Evolutionary conservation across 2,113 vertebrate species (phyloP).

Genomic region (Forbesichthys agassizii): DNA sequence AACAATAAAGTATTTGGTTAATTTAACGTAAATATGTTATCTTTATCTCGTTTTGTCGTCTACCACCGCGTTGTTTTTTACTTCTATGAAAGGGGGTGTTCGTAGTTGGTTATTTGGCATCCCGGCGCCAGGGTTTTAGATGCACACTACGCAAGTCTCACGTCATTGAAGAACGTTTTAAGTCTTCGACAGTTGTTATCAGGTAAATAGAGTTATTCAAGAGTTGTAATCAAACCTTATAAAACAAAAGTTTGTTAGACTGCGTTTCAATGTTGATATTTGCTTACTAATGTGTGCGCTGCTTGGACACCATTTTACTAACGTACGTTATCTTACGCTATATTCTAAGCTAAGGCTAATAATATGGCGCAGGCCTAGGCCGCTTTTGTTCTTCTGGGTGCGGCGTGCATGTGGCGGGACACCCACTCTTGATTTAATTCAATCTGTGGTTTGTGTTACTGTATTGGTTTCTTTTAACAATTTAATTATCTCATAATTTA

Average conservation of each 20-base stretch:
- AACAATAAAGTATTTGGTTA: no score
- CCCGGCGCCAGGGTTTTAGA: constrained; percentile 30
- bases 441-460: not conserved
- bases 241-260: no score
- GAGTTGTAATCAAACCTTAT: no score
- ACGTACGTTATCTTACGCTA: constrained; percentile 10
- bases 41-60: not conserved
- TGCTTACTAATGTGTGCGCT: not conserved
- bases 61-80: not conserved
- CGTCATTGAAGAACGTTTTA: constrained; percentile 48
- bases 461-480: no score
- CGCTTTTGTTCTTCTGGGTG: constrained; percentile 73
- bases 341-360: constrained; percentile 35
- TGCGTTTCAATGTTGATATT: no score
- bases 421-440: not conserved
- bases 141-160: constrained; percentile 42
- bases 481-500: no score
- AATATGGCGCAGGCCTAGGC: constrained; percentile 65
- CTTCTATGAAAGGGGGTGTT: constrained; percentile 28
- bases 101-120: constrained; percentile 42
- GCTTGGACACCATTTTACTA: not conserved
- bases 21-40: no score
- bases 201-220: constrained; percentile 42
- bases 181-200: constrained; percentile 14
- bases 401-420: not conserved